A percentile compares a stretch with the other conserved stretches of the same genome.
These are phyloP conservation scores for Podarcis cretensis DNA, from an alignment of 2,113 vertebrate genomes.

Conservation along the genomic window DNA sequence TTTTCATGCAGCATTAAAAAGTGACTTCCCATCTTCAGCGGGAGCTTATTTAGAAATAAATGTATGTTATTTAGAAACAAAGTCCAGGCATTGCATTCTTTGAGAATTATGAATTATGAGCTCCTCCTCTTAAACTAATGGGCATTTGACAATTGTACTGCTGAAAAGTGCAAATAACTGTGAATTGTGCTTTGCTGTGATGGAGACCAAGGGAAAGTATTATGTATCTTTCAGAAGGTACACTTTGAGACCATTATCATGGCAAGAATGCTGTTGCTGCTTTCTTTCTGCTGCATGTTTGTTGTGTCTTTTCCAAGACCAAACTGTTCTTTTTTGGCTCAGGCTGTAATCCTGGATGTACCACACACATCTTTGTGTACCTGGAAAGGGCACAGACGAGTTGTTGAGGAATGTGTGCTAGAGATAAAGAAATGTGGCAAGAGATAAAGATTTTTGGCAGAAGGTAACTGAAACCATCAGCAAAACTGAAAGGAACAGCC, in stretches of 20 bases:
- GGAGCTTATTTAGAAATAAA: too few species aligned
- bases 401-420: constrained; percentile 39
- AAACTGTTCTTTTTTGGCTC: constrained; percentile 39
- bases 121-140: neutral
- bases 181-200: neutral
- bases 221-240: neutral
- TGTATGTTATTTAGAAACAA: neutral
- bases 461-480: too few species aligned
- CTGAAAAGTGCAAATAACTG: neutral
- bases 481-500: too few species aligned
- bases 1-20: too few species aligned
- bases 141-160: neutral
- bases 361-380: constrained; percentile 43
- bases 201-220: neutral
- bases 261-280: neutral
- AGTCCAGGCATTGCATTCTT: neutral
- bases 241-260: neutral
- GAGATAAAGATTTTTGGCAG: constrained; percentile 36
- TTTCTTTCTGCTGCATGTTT: constrained; percentile 37
- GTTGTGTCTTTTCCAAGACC: constrained; percentile 33
- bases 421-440: constrained; percentile 41
- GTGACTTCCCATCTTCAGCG: neutral
- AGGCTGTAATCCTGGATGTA: constrained; percentile 55
- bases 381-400: constrained; percentile 57
- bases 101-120: neutral